A percentile compares a stretch with the other conserved stretches of the same genome.
phyloP scores from a whole-genome alignment of 2,113 vertebrate genomes.

The Telmatochromis sp. region DNA sequence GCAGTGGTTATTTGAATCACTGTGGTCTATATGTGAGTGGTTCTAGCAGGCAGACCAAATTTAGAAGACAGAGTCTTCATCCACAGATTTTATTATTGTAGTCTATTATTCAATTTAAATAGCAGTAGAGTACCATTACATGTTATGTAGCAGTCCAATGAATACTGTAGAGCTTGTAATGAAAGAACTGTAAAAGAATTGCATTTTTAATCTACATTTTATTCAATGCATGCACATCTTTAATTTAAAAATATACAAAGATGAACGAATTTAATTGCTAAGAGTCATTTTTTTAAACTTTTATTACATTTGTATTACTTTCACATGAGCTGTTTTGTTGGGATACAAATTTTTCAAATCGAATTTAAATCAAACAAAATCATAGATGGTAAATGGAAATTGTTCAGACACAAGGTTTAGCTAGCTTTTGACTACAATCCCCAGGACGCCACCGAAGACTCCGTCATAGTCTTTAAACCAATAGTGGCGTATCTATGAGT shows the following conservation, averaged over 20 bases:
- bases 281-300: background rate
- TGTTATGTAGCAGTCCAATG: background rate
- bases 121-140: background rate
- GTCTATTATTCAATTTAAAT: background rate
- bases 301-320: background rate
- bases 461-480: constrained; percentile 11
- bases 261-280: background rate
- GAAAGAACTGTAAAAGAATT: background rate
- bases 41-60: background rate
- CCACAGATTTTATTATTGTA: background rate
- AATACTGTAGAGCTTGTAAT: background rate
- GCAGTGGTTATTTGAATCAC: background rate
- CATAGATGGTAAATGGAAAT: background rate
- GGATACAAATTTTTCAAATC: background rate
- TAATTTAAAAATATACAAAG: background rate
- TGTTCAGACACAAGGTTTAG: background rate
- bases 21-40: background rate
- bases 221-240: background rate
- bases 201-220: background rate
- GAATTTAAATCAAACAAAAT: background rate
- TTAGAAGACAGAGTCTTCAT: background rate
- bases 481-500: background rate
- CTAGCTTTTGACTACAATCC: background rate
- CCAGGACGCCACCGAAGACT: accelerated
- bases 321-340: background rate